Evolutionary conservation across 1,140 invertebrate species (phyloP).

Genomic region (Ooceraea biroi): DNA sequence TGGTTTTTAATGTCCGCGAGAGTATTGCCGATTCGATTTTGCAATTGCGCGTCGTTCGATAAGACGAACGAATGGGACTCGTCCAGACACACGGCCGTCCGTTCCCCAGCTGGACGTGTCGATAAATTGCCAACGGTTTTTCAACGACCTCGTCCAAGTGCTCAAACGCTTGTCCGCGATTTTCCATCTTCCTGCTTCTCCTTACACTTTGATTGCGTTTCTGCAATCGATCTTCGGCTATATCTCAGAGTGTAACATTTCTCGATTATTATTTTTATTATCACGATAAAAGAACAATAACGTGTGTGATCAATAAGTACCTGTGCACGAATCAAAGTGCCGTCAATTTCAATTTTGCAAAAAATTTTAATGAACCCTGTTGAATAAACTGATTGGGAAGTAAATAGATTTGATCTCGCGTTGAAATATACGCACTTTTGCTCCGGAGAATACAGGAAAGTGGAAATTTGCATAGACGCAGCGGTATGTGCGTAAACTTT

Average conservation of each 20-base stretch:
- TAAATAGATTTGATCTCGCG: not conserved
- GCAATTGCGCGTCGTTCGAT: conserved; percentile 26
- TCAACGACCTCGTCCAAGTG: conserved; percentile 30
- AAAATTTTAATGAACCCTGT: too few relatives aligned
- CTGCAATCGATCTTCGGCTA: not conserved
- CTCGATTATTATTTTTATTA: too few relatives aligned
- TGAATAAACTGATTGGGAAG: not conserved
- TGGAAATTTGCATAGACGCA: conserved; percentile 39
- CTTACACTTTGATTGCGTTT: not conserved
- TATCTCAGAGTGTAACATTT: not conserved
- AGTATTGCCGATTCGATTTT: conserved; percentile 33
- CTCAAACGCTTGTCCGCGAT: conserved; percentile 22
- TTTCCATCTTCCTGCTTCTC: conserved; percentile 32
- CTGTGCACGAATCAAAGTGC: too few relatives aligned
- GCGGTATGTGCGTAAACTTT: conserved; percentile 43
- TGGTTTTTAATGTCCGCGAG: conserved; percentile 42
- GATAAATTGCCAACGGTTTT: conserved; percentile 19
- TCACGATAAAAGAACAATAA: not conserved
- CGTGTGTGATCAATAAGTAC: too few relatives aligned
- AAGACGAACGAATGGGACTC: conserved; percentile 24
- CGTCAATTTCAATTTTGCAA: too few relatives aligned
- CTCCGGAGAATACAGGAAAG: conserved; percentile 23
- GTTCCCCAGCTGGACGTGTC: conserved; percentile 4
- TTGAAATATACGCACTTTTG: conserved; percentile 1
- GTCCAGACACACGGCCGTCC: conserved; percentile 23